Percentiles rank a stretch among this genome's conserved stretches.
Evolutionary conservation across 2,888 invertebrate genomes (phyloP).

Genomic region (Acleris sparsana): DNA sequence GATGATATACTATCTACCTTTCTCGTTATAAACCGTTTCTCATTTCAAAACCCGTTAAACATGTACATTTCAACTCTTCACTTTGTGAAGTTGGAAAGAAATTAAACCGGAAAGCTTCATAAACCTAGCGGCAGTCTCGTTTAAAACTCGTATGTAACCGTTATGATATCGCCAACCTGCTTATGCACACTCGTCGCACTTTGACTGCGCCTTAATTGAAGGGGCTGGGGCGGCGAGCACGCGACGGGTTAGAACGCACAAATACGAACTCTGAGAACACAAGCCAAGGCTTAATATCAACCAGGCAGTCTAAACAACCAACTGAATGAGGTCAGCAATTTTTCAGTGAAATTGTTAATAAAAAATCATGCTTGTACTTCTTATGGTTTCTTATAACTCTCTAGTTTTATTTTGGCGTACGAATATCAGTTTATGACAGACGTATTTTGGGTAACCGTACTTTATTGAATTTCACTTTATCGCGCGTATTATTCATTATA

Average conservation of each 20-base stretch:
- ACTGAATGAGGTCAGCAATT: conserved; percentile 65
- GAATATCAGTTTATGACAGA: no score
- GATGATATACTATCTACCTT: no score
- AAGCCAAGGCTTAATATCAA: conserved; percentile 56
- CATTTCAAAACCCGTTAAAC: conserved; percentile 17
- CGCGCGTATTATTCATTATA: no score
- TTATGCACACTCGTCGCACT: conserved; percentile 74
- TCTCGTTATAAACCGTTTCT: conserved; percentile 1
- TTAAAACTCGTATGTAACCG: conserved; percentile 73
- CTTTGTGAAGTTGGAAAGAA: conserved; percentile 41
- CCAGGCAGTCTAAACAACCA: conserved; percentile 51
- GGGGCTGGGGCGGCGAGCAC: conserved; percentile 66
- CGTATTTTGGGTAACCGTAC: no score
- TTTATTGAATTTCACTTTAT: no score
- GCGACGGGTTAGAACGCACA: conserved; percentile 63
- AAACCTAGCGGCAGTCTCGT: conserved; percentile 60
- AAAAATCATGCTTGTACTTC: conserved; percentile 54
- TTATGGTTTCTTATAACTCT: not conserved
- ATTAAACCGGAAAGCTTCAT: conserved; percentile 60
- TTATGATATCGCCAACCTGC: conserved; percentile 75
- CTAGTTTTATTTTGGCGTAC: not conserved
- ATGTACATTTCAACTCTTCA: conserved; percentile 13
- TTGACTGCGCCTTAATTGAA: conserved; percentile 77
- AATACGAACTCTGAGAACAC: conserved; percentile 58
- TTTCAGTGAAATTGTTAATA: conserved; percentile 67